Evolutionary conservation across 2,113 vertebrate species (phyloP), one percentile per base, ranked within the genome.

Genomic region (Bos indicus): DNA sequence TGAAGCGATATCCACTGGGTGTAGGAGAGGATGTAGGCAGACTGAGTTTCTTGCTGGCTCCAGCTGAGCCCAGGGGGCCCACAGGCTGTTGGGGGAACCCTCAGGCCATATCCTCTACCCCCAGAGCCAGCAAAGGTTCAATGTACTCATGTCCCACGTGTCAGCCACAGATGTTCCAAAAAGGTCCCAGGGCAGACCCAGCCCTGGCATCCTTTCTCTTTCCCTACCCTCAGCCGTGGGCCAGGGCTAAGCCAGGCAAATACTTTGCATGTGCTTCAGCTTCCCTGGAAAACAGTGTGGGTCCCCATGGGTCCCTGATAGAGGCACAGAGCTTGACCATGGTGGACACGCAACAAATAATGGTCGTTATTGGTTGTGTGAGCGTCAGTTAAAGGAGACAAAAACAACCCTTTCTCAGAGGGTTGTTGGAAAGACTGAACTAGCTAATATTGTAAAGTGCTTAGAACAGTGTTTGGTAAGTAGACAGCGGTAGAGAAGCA

Each of bases 1-100:
- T 19, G 51, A 5, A 59, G 48, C 0, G 13, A 88, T 36, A 77
- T 74, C 8, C 30, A 25, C n/a, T 15, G 48, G 54, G 23, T 51
- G 78, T 46, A 83, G 85, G 36, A 89, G 78, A 52, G 59, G 46
- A 57, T 85, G 21, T 30, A 16, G 78, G 56, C 25, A 51, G 33
- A 57, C 40, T 52, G 64, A 77, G 94, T 12, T 6, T 82, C 94
- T 95, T 9, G 26, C 30, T 33, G 91, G 74, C 57, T 96, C 71
- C 54, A 36, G 40, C 17, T 26, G 54, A 90, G 59, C 74, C 57
- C 62, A 64, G 77, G 60, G 33, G 40, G 2, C n/a, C 56, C 33
- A 43, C 16, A 59, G 88, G 54, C n/a, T 40, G 30, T 21, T 56
- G 64, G 59, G 54, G 48, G 43, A 25, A 30, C 48, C 30, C 52